Evolutionary conservation across 1,140 invertebrate genomes (phyloP), one percentile per base, ranked within the genome.

Genomic region (Antheraea pernyi): DNA sequence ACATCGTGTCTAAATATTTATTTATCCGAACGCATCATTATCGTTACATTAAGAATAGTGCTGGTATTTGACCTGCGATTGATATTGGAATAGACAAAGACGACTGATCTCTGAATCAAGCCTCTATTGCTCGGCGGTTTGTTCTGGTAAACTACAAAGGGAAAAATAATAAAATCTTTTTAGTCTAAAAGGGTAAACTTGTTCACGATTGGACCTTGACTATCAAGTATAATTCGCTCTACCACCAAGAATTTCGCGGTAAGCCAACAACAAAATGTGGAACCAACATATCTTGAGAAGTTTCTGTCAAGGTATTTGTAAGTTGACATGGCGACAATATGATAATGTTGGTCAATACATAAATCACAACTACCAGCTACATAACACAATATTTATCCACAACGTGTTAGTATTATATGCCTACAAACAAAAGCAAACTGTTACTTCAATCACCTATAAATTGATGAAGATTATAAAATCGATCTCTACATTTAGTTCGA

Each of bases 1-100:
- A 37, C 61, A 37, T 63, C 61, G 61, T 63, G 61, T 37, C 30
- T 7, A 63, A 63, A 63, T 63, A 63, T 63, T 63, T 63, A 37
- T 37, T 63, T 6, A 36, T 36, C 7, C 37, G 16, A 36, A n/a
- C 61, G 30, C 30, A 37, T 30, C 4, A 53, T 53, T 53, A 53
- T 53, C 13, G 16, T 53, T 53, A 16, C 16, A 53, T 53, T 6
- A 16, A 13, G 46, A 13, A 53, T 16, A 53, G 11, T 53, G 16
- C 13, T 13, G 46, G 16, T n/a, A 53, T 53, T 53, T 16, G 16
- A 53, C 0, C 16, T 53, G 1, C 11, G 2, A 9, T 9, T 11
- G 10, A 53, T 16, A 53, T 53, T 53, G 13, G 6, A 53, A 53
- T 53, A 53, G 0, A 42, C 39, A 42, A 42, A 42, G 39, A 9